Base-by-base conservation (phyloP, 2,888 invertebrate genomes). In the Phorcus lineatus region DNA sequence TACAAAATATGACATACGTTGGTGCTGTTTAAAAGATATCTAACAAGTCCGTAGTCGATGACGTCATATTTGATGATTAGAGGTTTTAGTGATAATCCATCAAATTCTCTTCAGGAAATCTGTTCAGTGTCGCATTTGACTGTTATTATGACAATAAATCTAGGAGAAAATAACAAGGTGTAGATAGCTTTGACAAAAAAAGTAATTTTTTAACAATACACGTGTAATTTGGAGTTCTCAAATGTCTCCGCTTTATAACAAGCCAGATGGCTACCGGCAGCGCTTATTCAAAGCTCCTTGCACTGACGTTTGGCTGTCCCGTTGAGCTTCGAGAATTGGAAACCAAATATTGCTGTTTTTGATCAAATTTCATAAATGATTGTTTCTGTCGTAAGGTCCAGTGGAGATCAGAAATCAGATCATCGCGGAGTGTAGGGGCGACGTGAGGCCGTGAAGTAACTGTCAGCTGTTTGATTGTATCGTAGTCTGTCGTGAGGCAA, bases 241-340 rank as follows among this genome's bases (percentile, higher is more conserved):
- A 70, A 40, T 70, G 17, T 70, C 70, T 19, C 9, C 19, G 16
- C 31, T 17, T n/a, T 70, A 70, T 70, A 19, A 31, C 70, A 28
- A 19, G 70, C 70, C 70, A 70, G 70, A 70, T 70, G 70, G 70
- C 19, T n/a, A 70, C 31, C 70, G 70, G 36, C 70, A 19, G 19
- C 17, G n/a, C 70, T n/a, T 36, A 36, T 36, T 31, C 11, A 31
- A 17, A 28, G 70, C 40, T 70, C 31, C 36, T 70, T 36, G 40
- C 31, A 28, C 19, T 31, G 40, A 19, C 70, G 70, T 31, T 17
- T 36, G 16, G 70, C 31, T n/a, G 31, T 70, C 36, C 17, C n/a
- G 31, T 17, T 0, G 36, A 40, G 19, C 36, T n/a, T 22, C 19
- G 57, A 57, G 40, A 70, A 70, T 28, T 40, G 36, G 70, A 17